These are phyloP conservation scores for Eristalis arbustorum DNA, from an alignment of 2,888 invertebrate species.

Conservation along the genomic window DNA sequence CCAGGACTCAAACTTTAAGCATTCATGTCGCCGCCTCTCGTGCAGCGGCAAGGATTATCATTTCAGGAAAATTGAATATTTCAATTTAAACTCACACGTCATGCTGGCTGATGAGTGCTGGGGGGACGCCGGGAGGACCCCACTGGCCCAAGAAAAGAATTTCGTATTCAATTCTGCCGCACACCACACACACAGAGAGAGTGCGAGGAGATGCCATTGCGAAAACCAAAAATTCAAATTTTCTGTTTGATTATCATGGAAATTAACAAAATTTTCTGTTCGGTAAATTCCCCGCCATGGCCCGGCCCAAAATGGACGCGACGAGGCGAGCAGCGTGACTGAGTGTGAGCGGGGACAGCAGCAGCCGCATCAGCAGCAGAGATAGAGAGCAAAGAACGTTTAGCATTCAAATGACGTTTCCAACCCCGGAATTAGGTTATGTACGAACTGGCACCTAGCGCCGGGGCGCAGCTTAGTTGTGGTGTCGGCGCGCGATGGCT, in stretches of 20 bases:
- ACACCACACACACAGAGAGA: not conserved
- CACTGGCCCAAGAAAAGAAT: conserved; percentile 14
- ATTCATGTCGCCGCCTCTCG: not conserved
- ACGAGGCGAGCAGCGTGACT: not conserved
- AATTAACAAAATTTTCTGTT: conserved; percentile 69
- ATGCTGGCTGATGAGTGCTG: conserved; percentile 29
- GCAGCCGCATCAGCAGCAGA: no score
- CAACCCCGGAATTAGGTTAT: conserved; percentile 66
- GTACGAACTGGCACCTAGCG: conserved; percentile 47
- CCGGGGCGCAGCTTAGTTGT: conserved; percentile 3
- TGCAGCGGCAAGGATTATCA: conserved; percentile 59
- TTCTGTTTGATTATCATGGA: conserved; percentile 71
- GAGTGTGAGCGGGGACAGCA: no score
- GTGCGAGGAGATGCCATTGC: conserved; percentile 24
- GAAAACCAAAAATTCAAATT: conserved; percentile 66
- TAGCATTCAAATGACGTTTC: conserved; percentile 67
- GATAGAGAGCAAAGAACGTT: conserved; percentile 24
- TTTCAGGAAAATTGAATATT: conserved; percentile 70
- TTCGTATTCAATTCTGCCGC: conserved; percentile 37
- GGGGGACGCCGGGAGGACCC: not conserved
- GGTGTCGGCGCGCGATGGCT: not conserved
- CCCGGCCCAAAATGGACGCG: not conserved
- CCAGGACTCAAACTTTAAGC: conserved; percentile 44
- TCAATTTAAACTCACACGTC: conserved; percentile 70
- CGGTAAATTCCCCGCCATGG: conserved; percentile 44